Evolutionary conservation across 1,140 invertebrate genomes (phyloP).

Genomic region (Berghia stephanieae): DNA sequence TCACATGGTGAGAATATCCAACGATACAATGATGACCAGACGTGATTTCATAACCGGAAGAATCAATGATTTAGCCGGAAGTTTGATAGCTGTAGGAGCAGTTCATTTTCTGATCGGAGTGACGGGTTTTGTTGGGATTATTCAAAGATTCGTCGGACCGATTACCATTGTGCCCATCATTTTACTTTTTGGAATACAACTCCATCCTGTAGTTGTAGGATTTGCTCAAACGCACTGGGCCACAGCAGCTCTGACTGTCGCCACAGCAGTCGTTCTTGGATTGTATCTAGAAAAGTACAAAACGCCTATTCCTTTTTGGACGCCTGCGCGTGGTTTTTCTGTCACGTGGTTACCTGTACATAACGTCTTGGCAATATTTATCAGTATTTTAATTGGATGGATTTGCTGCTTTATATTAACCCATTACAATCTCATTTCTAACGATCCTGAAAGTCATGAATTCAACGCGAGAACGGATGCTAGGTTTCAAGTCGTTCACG

Average conservation of each 20-base stretch:
- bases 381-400: conserved; percentile 53
- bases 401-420: conserved; percentile 49
- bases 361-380: conserved; percentile 77
- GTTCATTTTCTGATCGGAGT: conserved; percentile 49
- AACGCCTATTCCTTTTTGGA: conserved; percentile 76
- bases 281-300: conserved; percentile 79
- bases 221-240: conserved; percentile 66
- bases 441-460: conserved; percentile 35
- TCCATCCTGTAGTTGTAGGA: conserved; percentile 60
- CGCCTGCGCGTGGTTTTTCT: conserved; percentile 49
- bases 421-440: conserved; percentile 36
- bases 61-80: conserved; percentile 33
- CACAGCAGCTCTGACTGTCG: conserved; percentile 71
- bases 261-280: conserved; percentile 81
- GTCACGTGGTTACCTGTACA: conserved; percentile 75
- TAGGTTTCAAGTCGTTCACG: conserved; percentile 37
- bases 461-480: conserved; percentile 53
- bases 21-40: not conserved
- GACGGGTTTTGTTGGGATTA: conserved; percentile 57
- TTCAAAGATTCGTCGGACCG: conserved; percentile 68
- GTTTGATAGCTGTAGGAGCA: conserved; percentile 47
- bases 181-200: conserved; percentile 66
- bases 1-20: not conserved
- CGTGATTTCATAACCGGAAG: not conserved
- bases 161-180: conserved; percentile 69